Conservation (phyloP, 2,888 invertebrate species). For the Leucania comma region DNA sequence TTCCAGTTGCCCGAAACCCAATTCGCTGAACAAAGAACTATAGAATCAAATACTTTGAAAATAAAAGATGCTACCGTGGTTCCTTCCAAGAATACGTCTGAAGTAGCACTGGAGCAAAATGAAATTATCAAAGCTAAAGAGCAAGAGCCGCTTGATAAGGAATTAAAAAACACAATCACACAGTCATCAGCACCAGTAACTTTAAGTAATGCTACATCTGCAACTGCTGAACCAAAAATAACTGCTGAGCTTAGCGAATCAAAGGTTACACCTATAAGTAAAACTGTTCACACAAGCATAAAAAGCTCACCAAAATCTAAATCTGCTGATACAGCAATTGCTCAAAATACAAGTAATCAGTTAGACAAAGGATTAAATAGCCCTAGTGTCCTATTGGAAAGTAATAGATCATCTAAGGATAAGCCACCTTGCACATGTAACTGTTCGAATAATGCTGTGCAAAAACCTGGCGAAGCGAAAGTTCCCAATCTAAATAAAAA, state of each 20-base stretch:
- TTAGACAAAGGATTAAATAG: slow-evolving; percentile 10
- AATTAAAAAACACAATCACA: not conserved
- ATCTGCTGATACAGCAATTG: slow-evolving; percentile 14
- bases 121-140: not conserved
- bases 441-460: slow-evolving; percentile 40
- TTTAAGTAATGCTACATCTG: not conserved
- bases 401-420: slow-evolving; percentile 13
- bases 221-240: slow-evolving; percentile 7
- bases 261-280: slow-evolving; percentile 4
- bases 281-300: not conserved
- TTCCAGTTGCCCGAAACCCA: slow-evolving; percentile 1
- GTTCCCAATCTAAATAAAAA: slow-evolving; percentile 28
- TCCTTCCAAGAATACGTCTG: not conserved
- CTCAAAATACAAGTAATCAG: slow-evolving; percentile 29
- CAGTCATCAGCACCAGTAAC: not conserved
- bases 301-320: slow-evolving; percentile 14
- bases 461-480: slow-evolving; percentile 26
- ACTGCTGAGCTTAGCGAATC: not conserved
- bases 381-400: slow-evolving; percentile 1
- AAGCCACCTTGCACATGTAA: slow-evolving; percentile 37
- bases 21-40: slow-evolving; percentile 2
- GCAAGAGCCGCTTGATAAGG: not conserved
- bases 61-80: not conserved
- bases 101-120: slow-evolving; percentile 3
- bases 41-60: slow-evolving; percentile 10